Conservation (phyloP, 2,888 invertebrate genomes). For the Chymomyza amoena region DNA sequence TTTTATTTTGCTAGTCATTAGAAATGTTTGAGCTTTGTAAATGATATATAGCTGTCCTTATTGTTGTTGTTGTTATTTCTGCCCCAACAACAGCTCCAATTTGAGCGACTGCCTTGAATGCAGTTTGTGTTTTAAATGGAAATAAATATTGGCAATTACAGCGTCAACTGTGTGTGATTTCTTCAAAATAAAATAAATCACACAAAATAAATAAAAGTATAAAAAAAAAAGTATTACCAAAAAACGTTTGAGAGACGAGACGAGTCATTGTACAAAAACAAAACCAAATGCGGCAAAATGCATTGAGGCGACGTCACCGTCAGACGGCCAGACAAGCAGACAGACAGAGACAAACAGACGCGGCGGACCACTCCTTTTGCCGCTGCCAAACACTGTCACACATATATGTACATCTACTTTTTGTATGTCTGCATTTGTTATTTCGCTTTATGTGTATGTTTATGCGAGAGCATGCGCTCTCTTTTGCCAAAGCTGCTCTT, state of each 20-base stretch:
- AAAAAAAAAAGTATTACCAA: neutral
- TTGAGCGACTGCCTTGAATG: neutral
- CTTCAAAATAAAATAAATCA: neutral
- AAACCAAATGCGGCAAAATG: conserved; percentile 2
- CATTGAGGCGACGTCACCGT: neutral
- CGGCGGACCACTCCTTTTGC: neutral
- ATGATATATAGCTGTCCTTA: neutral
- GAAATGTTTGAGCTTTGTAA: neutral
- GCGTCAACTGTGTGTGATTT: neutral
- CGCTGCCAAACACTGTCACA: neutral
- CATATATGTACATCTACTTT: conserved; percentile 1
- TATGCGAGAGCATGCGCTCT: conserved; percentile 29
- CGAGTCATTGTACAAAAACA: neutral
- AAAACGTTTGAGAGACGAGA: neutral
- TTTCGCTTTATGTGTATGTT: conserved; percentile 8
- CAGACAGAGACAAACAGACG: neutral
- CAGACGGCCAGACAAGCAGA: neutral
- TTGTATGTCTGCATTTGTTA: conserved; percentile 2
- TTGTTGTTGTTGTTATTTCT: neutral
- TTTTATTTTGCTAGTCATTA: neutral
- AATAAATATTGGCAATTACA: neutral
- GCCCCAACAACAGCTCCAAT: conserved; percentile 1
- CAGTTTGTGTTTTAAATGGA: neutral
- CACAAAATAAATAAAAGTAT: neutral
- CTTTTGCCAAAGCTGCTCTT: neutral